Evolutionary conservation across 1,140 invertebrate species (phyloP).

Genomic region (Sycophila sp.): DNA sequence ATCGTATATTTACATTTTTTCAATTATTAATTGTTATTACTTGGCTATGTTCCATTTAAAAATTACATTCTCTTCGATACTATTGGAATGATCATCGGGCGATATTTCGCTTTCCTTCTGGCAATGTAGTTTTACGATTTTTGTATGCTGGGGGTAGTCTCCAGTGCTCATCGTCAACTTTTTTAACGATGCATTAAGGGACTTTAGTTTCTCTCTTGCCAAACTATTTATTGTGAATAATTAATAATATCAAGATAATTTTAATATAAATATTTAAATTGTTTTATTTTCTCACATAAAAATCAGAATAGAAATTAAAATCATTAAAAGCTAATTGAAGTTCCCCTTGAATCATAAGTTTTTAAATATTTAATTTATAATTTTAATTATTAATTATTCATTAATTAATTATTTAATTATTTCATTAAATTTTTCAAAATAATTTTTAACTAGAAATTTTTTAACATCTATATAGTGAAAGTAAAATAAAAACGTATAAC

Average conservation of each 20-base stretch:
- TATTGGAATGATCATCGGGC: neutral
- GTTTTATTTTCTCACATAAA: no score
- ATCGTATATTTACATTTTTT: neutral
- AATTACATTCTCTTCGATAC: neutral
- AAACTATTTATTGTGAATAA: neutral
- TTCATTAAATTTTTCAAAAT: no score
- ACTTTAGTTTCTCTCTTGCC: neutral
- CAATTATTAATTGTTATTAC: neutral
- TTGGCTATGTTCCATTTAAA: neutral
- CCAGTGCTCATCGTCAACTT: neutral
- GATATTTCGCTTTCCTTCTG: neutral
- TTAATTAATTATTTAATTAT: neutral
- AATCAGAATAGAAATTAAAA: no score
- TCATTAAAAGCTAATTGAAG: no score
- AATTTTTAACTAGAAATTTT: no score
- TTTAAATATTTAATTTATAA: neutral
- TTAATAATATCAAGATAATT: neutral
- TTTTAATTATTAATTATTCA: no score
- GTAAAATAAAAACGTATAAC: no score
- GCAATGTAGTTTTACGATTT: neutral
- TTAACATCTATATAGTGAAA: no score
- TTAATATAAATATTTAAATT: neutral
- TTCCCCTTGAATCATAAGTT: no score
- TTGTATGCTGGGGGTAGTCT: conserved; percentile 34
- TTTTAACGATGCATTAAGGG: neutral